Conservation (phyloP, 2,113 vertebrate species). For the Antigone vipio region DNA sequence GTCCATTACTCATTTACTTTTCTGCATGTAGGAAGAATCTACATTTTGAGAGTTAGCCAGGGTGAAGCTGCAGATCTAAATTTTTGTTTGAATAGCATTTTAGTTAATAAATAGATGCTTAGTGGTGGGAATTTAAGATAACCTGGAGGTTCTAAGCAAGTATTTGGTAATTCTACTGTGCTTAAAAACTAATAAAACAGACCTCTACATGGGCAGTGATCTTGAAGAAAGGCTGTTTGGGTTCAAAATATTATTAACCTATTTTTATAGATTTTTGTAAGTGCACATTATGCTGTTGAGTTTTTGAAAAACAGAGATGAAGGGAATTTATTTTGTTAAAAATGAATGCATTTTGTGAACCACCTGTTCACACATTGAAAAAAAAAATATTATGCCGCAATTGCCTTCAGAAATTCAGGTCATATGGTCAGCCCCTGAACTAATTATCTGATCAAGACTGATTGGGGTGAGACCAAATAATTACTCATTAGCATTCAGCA, state of each 20-base stretch:
- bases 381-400: not conserved
- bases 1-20: not conserved
- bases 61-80: not conserved
- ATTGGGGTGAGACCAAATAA: constrained; percentile 55
- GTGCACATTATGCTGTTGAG: not conserved
- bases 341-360: constrained; percentile 32
- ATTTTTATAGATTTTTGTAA: constrained; percentile 7
- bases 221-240: not conserved
- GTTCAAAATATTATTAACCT: constrained; percentile 21
- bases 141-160: not conserved
- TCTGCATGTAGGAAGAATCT: not conserved
- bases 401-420: constrained; percentile 28
- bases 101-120: not conserved
- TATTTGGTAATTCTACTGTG: not conserved
- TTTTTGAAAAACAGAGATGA: constrained; percentile 22
- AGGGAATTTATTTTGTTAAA: constrained; percentile 23
- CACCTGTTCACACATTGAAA: constrained; percentile 40
- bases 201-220: not conserved
- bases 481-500: not conserved
- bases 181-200: not conserved
- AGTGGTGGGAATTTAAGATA: not conserved
- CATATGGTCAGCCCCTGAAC: constrained; percentile 6
- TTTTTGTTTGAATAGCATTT: not conserved
- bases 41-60: not conserved
- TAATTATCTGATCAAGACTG: constrained; percentile 54